Base-by-base conservation (phyloP, 2,797 vertebrate species). In the Sebastes hubbsi region DNA sequence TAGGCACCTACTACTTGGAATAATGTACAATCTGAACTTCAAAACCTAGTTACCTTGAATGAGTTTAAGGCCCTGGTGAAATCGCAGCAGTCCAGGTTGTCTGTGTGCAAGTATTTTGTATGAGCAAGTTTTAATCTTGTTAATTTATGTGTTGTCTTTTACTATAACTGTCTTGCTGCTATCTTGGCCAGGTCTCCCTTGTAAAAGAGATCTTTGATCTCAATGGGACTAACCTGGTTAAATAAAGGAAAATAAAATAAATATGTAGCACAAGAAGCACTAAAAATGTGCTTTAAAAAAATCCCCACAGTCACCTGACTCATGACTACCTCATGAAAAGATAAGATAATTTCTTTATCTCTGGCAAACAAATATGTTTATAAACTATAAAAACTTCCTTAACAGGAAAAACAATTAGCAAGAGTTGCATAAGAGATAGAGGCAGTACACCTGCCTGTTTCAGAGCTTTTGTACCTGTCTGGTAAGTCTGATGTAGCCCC, bases 51-150 rank as follows among this genome's bases (percentile, higher is more conserved):
- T 38, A 38, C 36, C 36, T 38, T 38, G 36, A 14, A 38, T 38
- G 36, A 38, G 36, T 38, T 38, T 38, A 38, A 38, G 13, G 36
- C 36, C 1, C 36, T 6, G 36, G 36, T 38, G 13, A 38, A 38
- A 38, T 38, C 36, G 36, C 36, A 14, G 36, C 36, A 38, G 36
- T 38, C 36, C 36, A 38, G 36, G 36, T 38, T 38, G 36, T 38
- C 36, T 38, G 13, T 38, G 36, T 38, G 0, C 36, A 38, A 38
- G 36, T 38, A 0, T 38, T 38, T 38, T 38, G 36, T 14, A 0
- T 38, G 36, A 38, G 36, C 36, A 38, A 38, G 36, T 38, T 38
- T 38, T 14, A 38, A 38, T 38, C 0, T 38, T 38, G 36, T 38
- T 38, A 38, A 38, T 38, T 0, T 38, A 38, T 38, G 36, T 38